Evolutionary conservation across 92 coral and sea anemone genomes (phyloP).

Genomic region (Desmophyllum pertusum): DNA sequence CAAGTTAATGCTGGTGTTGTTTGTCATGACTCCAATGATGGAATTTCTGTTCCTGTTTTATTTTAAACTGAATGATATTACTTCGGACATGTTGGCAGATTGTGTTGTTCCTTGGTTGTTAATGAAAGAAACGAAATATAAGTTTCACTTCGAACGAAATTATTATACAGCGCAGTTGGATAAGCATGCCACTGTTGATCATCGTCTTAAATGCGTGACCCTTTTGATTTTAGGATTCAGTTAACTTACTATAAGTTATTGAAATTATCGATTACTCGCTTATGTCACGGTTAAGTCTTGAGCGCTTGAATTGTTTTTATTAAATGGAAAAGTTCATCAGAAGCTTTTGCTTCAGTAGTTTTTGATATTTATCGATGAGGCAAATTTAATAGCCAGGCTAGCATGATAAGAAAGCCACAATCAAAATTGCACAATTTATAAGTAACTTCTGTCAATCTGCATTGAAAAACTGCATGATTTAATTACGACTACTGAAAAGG

Average conservation of each 20-base stretch:
- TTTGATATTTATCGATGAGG: background rate
- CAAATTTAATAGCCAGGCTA: background rate
- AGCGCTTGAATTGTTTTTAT: background rate
- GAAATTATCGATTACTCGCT: background rate
- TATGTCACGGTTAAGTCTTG: too few relatives aligned
- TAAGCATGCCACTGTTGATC: background rate
- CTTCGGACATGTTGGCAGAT: background rate
- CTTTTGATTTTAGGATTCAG: background rate
- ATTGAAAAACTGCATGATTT: too few relatives aligned
- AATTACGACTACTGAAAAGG: too few relatives aligned
- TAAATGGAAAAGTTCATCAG: too few relatives aligned
- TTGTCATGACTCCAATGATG: background rate
- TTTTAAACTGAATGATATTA: background rate
- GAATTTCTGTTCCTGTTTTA: background rate
- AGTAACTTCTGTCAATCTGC: too few relatives aligned
- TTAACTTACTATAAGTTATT: background rate
- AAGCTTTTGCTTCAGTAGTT: background rate
- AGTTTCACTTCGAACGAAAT: background rate
- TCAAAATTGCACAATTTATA: too few relatives aligned
- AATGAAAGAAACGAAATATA: background rate
- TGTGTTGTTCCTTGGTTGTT: background rate
- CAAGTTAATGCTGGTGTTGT: background rate
- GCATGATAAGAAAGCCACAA: background rate
- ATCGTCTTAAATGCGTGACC: background rate
- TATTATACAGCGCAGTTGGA: background rate